phyloP scores from a whole-genome alignment of 2,888 invertebrate species.

The Tolmerus cingulatus region DNA sequence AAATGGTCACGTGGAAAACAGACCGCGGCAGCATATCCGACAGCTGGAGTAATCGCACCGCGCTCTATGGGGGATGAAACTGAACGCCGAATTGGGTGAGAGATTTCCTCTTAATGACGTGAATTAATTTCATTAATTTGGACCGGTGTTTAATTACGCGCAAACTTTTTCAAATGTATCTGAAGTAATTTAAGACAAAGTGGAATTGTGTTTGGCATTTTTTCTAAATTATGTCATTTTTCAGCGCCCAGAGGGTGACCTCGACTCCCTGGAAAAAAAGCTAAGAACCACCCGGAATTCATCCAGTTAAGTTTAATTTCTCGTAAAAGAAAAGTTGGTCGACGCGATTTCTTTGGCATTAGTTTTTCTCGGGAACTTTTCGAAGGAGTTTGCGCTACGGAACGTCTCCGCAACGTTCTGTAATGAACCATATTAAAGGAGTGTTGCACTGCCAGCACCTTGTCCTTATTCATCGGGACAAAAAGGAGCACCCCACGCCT shows the following conservation, averaged over 20 bases:
- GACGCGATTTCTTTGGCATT: conserved; percentile 2
- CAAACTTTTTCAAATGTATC: conserved; percentile 50
- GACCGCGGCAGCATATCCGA: conserved; percentile 37
- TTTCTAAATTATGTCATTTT: conserved; percentile 48
- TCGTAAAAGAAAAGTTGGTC: conserved; percentile 27
- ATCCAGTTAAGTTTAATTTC: conserved; percentile 25
- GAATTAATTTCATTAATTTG: conserved; percentile 50
- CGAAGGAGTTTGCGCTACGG: neutral
- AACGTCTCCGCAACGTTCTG: neutral
- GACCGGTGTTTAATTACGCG: conserved; percentile 50
- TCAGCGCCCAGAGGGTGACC: conserved; percentile 32
- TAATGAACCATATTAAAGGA: neutral
- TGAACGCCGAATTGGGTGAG: conserved; percentile 39
- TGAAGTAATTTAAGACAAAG: conserved; percentile 48
- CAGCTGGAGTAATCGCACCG: conserved; percentile 34
- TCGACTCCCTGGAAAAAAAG: neutral
- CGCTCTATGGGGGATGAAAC: conserved; percentile 6
- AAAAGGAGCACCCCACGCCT: neutral
- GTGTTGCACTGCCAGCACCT: neutral
- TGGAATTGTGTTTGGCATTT: conserved; percentile 49
- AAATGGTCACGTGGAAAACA: conserved; percentile 36
- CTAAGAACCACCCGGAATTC: neutral
- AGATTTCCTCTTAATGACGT: conserved; percentile 49
- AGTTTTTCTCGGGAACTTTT: neutral
- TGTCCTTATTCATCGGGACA: neutral